A percentile compares a stretch with the other conserved stretches of the same genome.
Evolutionary conservation across 2,797 vertebrate species (phyloP).

Genomic region (Orestias chungarensis): DNA sequence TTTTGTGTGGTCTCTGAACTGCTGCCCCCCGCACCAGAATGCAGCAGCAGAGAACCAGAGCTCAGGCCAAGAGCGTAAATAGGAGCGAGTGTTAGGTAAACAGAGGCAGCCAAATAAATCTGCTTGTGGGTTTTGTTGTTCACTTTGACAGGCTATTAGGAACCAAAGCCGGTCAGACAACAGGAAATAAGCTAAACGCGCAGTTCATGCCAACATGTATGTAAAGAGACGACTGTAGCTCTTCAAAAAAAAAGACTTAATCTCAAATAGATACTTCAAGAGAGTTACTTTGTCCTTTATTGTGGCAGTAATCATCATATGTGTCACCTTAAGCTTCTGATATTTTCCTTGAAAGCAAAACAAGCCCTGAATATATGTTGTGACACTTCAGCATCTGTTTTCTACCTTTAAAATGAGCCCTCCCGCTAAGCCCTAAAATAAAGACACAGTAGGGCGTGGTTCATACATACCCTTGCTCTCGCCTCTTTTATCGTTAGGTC

Average conservation of each 20-base stretch:
- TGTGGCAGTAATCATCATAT: conserved; percentile 50
- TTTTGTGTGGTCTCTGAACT: conserved; percentile 72
- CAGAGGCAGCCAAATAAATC: conserved; percentile 54
- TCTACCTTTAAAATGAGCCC: conserved; percentile 42
- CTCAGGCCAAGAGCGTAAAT: conserved; percentile 53
- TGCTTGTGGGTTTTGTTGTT: conserved; percentile 58
- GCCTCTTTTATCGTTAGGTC: conserved; percentile 73
- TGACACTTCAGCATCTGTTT: conserved; percentile 44
- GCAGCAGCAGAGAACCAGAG: conserved; percentile 53
- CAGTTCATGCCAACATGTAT: conserved; percentile 21
- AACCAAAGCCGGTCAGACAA: conserved; percentile 28
- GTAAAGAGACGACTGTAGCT: conserved; percentile 32
- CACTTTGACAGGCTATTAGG: conserved; percentile 48
- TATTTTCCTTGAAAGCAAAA: conserved; percentile 61
- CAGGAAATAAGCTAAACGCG: conserved; percentile 44
- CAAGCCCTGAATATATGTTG: conserved; percentile 39
- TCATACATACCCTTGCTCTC: conserved; percentile 72
- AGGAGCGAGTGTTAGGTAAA: conserved; percentile 53
- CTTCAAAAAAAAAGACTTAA: conserved; percentile 19
- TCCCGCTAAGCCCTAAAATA: conserved; percentile 41
- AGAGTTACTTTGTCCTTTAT: conserved; percentile 37
- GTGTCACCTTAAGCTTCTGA: conserved; percentile 40
- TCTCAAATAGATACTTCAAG: conserved; percentile 38
- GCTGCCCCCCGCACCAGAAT: conserved; percentile 56
- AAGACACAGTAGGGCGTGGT: conserved; percentile 66